These are phyloP conservation scores for Lycia hirtaria DNA, from an alignment of 2,888 invertebrate genomes.

Conservation along the genomic window DNA sequence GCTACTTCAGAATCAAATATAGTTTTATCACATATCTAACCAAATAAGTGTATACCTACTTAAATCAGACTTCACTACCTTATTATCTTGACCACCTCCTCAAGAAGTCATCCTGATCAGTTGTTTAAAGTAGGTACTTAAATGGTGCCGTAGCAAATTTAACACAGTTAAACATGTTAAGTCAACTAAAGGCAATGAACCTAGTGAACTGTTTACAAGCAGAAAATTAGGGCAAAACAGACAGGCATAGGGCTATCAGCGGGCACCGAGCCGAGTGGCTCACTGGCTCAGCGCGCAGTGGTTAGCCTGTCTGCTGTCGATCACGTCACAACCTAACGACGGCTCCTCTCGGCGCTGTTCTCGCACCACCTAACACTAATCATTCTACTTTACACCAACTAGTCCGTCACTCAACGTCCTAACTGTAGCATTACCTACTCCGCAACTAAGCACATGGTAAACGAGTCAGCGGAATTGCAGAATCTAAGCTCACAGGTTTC, in stretches of 20 bases:
- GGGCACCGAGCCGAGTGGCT: constrained; percentile 6
- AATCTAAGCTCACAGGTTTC: constrained; percentile 32
- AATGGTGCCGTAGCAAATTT: too few species aligned
- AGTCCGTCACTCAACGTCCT: constrained; percentile 58
- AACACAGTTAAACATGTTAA: not conserved
- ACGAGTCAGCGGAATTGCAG: constrained; percentile 22
- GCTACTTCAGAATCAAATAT: too few species aligned
- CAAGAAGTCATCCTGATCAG: too few species aligned
- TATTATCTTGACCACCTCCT: too few species aligned
- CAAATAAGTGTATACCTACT: too few species aligned
- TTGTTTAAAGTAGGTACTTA: too few species aligned
- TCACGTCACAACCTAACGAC: constrained; percentile 60
- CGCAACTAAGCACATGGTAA: constrained; percentile 34
- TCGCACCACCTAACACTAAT: constrained; percentile 56
- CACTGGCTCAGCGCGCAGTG: constrained; percentile 29
- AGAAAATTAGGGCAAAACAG: not conserved
- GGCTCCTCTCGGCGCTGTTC: constrained; percentile 64
- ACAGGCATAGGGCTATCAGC: constrained; percentile 7
- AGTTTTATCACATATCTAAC: too few species aligned
- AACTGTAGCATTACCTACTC: constrained; percentile 45
- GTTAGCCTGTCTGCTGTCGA: constrained; percentile 64
- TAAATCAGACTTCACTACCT: too few species aligned
- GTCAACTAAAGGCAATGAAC: not conserved
- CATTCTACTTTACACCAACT: constrained; percentile 61
- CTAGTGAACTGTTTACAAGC: too few species aligned